Evolutionary conservation across 2,888 invertebrate species (phyloP), one percentile per base, ranked within the genome.

Genomic region (Eucriotettix oculatus): DNA sequence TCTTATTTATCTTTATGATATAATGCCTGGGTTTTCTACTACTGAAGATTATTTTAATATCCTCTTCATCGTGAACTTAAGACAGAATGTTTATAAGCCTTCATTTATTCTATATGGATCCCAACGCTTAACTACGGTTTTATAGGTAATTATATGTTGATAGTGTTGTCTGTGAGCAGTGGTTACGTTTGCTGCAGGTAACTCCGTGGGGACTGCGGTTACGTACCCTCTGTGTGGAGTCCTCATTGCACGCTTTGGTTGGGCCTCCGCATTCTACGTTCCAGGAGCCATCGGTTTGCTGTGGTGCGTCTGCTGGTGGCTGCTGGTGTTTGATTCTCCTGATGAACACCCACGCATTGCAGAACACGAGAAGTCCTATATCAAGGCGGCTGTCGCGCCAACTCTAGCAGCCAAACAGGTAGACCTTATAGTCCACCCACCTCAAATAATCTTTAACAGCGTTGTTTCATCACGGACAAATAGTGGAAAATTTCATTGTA

Each of bases 181-280:
- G 29, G 29, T 29, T 29, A 29, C 29, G 29, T 48, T n/a, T 48
- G 12, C 16, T 60, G 16, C 54, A 76, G 76, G 76, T 54, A 70
- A 75, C 17, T 75, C 76, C 64, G 69, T 79, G 56, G 79, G 79
- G 7, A 76, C 75, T 62, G 75, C 78, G 41, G 63, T 75, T 1
- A 72, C 72, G 5, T 70, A 74, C 63, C 75, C 75, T 1, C 63
- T 75, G 52, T 69, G 74, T 41, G 73, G 74, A 1, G 60, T 71
- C 9, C 68, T 76, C n/a, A 67, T 67, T 16, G 61, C 66, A 16
- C 48, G 66, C 29, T 69, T 71, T 10, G 75, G 75, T 7, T 76
- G 76, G 76, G 71, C 72, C 16, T 70, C 70, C 10, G 71, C 75
- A 40, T 76, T 76, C 66, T 76, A 76, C 63, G 62, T 73, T 11